phyloP scores from a whole-genome alignment of 2,888 invertebrate species.

The Mesorhabditis sp. region DNA sequence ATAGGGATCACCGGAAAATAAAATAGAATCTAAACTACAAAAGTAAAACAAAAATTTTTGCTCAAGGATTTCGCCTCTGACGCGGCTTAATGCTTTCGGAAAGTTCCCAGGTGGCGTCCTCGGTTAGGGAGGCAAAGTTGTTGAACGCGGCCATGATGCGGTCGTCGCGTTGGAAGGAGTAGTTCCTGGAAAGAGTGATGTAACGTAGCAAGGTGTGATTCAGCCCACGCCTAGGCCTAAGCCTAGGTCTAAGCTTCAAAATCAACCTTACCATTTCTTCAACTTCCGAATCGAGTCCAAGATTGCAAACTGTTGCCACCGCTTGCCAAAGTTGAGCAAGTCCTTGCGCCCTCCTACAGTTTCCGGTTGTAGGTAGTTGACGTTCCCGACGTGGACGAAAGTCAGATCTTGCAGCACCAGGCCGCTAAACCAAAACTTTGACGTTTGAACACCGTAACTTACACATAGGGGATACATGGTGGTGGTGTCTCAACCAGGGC shows the following conservation, averaged over 20 bases:
- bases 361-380: slow-evolving; percentile 71
- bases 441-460: slow-evolving; percentile 61
- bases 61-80: background rate
- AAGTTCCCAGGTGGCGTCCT: slow-evolving; percentile 97
- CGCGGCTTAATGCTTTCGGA: slow-evolving; percentile 89
- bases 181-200: slow-evolving; percentile 68
- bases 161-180: slow-evolving; percentile 87
- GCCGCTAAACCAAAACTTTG: slow-evolving; percentile 68
- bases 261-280: slow-evolving; percentile 76
- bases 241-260: background rate
- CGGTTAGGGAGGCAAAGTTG: slow-evolving; percentile 89
- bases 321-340: slow-evolving; percentile 86
- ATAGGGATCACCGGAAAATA: too few species aligned
- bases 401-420: slow-evolving; percentile 96
- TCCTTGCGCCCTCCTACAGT: slow-evolving; percentile 67
- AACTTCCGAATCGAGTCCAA: slow-evolving; percentile 96
- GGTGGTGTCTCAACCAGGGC: slow-evolving; percentile 90
- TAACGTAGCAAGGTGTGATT: background rate
- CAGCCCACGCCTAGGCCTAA: background rate
- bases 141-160: slow-evolving; percentile 90
- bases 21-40: too few species aligned
- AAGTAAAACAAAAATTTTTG: too few species aligned
- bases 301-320: slow-evolving; percentile 97
- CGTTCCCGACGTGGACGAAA: slow-evolving; percentile 96
- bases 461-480: slow-evolving; percentile 99